These are phyloP conservation scores for Gallinago stenura DNA, from an alignment of 2,797 vertebrate species.

Conservation along the genomic window DNA sequence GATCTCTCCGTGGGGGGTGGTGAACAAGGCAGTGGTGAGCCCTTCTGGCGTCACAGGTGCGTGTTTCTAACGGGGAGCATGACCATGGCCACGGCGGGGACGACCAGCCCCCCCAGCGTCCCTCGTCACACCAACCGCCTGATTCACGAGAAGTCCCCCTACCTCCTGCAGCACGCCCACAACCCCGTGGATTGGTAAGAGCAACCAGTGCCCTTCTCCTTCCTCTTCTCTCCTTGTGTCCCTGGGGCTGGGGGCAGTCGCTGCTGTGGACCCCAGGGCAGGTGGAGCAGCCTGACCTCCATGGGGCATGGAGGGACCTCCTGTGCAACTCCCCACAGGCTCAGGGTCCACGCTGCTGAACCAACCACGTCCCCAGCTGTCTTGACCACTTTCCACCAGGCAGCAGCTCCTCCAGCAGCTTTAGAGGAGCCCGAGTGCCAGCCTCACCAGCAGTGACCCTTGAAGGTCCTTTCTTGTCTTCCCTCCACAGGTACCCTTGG, in stretches of 20 bases:
- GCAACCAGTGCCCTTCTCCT: not conserved
- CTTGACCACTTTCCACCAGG: not conserved
- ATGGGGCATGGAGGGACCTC: not conserved
- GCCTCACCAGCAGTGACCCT: not conserved
- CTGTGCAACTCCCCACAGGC: rapidly evolving
- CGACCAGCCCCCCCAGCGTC: not conserved
- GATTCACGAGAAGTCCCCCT: slow-evolving; percentile 88
- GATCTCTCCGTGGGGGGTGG: not conserved
- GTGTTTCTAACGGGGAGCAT: slow-evolving; percentile 32
- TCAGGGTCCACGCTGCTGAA: rapidly evolving
- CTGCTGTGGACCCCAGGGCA: rapidly evolving
- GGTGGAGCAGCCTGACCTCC: not conserved
- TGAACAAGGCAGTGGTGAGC: not conserved
- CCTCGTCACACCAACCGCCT: slow-evolving; percentile 81
- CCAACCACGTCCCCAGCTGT: rapidly evolving
- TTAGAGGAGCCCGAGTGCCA: not conserved
- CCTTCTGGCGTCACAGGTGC: not conserved
- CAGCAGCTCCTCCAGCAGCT: not conserved
- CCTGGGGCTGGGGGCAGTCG: rapidly evolving
- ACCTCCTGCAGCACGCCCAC: slow-evolving; percentile 92
- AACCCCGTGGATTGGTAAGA: slow-evolving; percentile 95
- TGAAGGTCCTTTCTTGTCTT: not conserved
- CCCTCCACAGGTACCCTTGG: slow-evolving; percentile 90
- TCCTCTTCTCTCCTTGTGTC: not conserved
- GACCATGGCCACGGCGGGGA: slow-evolving; percentile 67